phyloP scores from a whole-genome alignment of 2,113 vertebrate genomes.

The Poeciliopsis turrubarensis region DNA sequence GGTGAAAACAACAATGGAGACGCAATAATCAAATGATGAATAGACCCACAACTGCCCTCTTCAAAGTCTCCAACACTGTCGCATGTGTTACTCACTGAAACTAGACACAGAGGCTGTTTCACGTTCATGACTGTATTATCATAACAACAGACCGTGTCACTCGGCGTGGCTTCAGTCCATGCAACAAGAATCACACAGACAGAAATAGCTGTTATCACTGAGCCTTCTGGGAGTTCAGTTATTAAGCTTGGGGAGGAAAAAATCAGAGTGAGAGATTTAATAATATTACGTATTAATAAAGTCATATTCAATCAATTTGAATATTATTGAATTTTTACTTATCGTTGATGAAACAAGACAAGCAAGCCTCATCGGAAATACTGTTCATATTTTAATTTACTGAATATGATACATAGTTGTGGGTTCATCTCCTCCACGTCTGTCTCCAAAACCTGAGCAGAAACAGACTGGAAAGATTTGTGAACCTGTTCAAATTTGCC shows the following conservation, averaged over 20 bases:
- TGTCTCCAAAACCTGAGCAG: slow-evolving; percentile 43
- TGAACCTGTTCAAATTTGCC: background rate
- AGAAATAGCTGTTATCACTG: slow-evolving; percentile 49
- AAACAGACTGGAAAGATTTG: background rate
- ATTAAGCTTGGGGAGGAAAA: background rate
- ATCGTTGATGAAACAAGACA: too few relatives aligned
- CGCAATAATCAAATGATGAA: too few relatives aligned
- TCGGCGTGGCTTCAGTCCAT: slow-evolving; percentile 11
- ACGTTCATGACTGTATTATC: background rate
- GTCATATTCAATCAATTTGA: background rate
- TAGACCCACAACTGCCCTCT: background rate
- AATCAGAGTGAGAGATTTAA: background rate
- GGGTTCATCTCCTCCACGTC: slow-evolving; percentile 45
- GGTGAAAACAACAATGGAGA: too few relatives aligned
- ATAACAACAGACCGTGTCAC: background rate
- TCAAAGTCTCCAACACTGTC: background rate
- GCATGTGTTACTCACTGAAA: background rate
- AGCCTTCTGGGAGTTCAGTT: slow-evolving; percentile 12
- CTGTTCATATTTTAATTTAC: too few relatives aligned
- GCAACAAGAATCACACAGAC: slow-evolving; percentile 35
- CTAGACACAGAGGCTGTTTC: background rate
- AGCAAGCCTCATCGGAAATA: too few relatives aligned
- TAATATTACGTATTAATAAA: background rate
- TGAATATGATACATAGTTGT: slow-evolving; percentile 24
- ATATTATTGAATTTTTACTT: background rate